Percentiles rank a stretch among this genome's conserved stretches.
Conservation (phyloP, 2,888 invertebrate species). For the Agrotis segetum region DNA sequence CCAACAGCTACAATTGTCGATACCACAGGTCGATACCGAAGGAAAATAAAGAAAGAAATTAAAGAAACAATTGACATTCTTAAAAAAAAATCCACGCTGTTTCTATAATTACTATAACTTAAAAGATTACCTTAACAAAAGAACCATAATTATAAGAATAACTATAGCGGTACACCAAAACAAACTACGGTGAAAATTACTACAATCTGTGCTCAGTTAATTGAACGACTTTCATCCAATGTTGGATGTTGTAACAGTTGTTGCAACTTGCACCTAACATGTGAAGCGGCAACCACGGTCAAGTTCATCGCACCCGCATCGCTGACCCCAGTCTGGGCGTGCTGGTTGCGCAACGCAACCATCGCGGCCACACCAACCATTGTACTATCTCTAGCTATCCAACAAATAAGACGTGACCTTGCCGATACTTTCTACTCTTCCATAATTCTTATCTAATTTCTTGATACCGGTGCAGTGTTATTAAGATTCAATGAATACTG, state of each 20-base stretch:
- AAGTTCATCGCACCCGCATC: slow-evolving; percentile 80
- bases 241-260: slow-evolving; percentile 47
- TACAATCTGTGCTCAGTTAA: slow-evolving; percentile 46
- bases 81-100: neutral
- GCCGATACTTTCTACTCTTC: slow-evolving; percentile 69
- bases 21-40: too few relatives aligned
- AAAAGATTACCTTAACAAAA: neutral
- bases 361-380: slow-evolving; percentile 38
- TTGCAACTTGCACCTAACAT: slow-evolving; percentile 51
- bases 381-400: slow-evolving; percentile 36
- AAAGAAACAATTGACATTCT: neutral
- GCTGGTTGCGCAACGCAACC: slow-evolving; percentile 70
- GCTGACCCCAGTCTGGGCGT: slow-evolving; percentile 66
- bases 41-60: too few relatives aligned
- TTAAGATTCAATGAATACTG: neutral
- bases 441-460: slow-evolving; percentile 39
- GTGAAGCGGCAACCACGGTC: slow-evolving; percentile 46
- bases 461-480: neutral
- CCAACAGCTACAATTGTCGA: neutral
- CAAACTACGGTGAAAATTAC: slow-evolving; percentile 25
- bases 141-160: slow-evolving; percentile 14
- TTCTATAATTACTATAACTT: neutral
- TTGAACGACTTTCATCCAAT: slow-evolving; percentile 45
- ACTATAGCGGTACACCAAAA: slow-evolving; percentile 16
- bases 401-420: slow-evolving; percentile 60